Base-by-base conservation (phyloP, 2,888 invertebrate genomes). In the Tinea semifulvella region DNA sequence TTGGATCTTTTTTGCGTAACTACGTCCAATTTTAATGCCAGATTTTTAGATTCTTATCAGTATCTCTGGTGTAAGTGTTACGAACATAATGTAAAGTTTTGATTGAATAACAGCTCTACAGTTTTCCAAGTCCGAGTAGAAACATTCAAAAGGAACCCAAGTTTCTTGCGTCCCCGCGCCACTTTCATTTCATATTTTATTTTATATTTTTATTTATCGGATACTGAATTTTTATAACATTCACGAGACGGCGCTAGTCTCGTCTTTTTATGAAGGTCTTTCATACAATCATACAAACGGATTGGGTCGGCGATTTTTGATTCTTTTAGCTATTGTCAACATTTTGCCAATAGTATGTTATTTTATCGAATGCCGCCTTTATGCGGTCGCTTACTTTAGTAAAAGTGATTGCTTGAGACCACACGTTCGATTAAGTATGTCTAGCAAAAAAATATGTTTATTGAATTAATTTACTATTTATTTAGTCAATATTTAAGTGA, bases 141-240 rank as follows among this genome's bases (percentile, higher is more conserved):
- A 59, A 72, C 72, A 77, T 72, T 73, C 73, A 73, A 72, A 72
- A 74, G 73, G 72, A 73, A 68, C 72, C 68, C 69, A 69, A 71
- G 73, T 64, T 72, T 70, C 74, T 74, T 70, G 67, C 69, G 69
- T 65, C 70, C 72, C 40, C 67, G 68, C 67, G 71, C 75, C 76
- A 75, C 77, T 77, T 76, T 72, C 72, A 71, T 73, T 71, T 68
- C 74, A 74, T 77, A 72, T 75, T 73, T 75, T 73, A 73, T 75
- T 74, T 73, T 73, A 76, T 75, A 74, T 70, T 77, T 73, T 75
- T 75, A 75, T 75, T 75, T 76, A 68, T 71, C 63, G 65, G 54
- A 61, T 64, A 58, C 60, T 58, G 66, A 75, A 74, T 75, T 76
- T 76, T 75, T 74, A 75, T 68, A 71, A 63, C 61, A 55, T 53